Conservation (phyloP, 2,888 invertebrate species). For the Trissonchulus latispiculum region DNA sequence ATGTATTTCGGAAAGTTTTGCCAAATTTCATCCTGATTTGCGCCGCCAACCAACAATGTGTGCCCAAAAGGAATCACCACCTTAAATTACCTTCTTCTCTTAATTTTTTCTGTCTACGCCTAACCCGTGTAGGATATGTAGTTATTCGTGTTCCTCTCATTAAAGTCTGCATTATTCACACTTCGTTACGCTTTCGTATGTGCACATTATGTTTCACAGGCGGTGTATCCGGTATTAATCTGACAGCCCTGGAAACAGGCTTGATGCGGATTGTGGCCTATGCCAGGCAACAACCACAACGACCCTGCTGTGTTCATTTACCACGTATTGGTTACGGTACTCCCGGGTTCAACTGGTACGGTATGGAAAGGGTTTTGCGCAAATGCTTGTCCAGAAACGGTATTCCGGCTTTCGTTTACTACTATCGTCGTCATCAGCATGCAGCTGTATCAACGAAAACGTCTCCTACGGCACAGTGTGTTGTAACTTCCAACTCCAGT, state of each 20-base stretch:
- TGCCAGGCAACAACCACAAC: background rate
- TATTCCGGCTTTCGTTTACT: constrained; percentile 45
- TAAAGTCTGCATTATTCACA: no score
- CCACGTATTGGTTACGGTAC: constrained; percentile 46
- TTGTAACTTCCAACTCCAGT: background rate
- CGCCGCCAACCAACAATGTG: no score
- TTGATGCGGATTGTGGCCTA: constrained; percentile 13
- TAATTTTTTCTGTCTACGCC: no score
- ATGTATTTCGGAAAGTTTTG: no score
- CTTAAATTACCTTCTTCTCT: no score
- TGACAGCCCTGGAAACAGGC: background rate
- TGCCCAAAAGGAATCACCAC: no score
- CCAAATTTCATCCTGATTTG: no score
- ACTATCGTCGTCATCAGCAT: constrained; percentile 12
- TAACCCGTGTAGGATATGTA: no score
- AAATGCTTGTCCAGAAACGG: constrained; percentile 42
- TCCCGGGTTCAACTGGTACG: constrained; percentile 47
- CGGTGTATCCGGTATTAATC: constrained; percentile 5
- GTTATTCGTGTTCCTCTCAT: no score
- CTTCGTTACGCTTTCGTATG: no score
- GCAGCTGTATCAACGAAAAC: background rate
- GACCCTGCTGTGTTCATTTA: constrained; percentile 40
- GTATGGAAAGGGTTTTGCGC: constrained; percentile 44
- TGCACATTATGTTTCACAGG: background rate
- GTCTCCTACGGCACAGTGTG: background rate